A percentile compares a stretch with the other conserved stretches of the same genome.
Evolutionary conservation across 1,140 invertebrate species (phyloP).

Genomic region (Centruroides vittatus): DNA sequence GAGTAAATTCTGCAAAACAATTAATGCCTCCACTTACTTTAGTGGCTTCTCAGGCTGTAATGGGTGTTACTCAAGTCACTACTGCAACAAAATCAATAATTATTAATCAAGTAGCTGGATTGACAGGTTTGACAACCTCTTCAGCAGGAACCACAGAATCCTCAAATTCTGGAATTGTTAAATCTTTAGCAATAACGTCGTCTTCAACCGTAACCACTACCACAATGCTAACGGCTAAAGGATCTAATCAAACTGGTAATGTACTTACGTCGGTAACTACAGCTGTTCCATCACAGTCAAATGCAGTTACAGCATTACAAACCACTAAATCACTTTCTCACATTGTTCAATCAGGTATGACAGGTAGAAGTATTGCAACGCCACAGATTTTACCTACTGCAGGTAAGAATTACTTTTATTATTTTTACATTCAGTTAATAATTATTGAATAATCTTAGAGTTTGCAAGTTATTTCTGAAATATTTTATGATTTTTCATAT

Average conservation of each 20-base stretch:
- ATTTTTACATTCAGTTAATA: no score
- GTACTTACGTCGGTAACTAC: not conserved
- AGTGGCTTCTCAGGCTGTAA: conserved; percentile 7
- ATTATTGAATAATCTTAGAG: no score
- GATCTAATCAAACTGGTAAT: not conserved
- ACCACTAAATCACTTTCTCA: conserved; percentile 10
- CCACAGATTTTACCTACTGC: not conserved
- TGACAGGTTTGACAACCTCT: conserved; percentile 3
- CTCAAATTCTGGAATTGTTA: not conserved
- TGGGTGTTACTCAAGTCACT: conserved; percentile 8
- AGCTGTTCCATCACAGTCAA: not conserved
- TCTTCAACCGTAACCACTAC: no score
- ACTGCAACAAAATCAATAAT: conserved; percentile 1
- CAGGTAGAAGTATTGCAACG: conserved; percentile 7
- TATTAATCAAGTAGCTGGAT: not conserved
- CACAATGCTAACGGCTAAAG: no score
- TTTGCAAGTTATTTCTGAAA: no score
- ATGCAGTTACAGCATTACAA: conserved; percentile 10
- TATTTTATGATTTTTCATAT: no score
- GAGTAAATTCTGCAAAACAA: conserved; percentile 1
- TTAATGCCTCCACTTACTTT: conserved; percentile 7
- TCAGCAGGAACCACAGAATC: not conserved
- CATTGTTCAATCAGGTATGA: conserved; percentile 5
- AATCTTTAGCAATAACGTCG: no score
- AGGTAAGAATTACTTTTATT: not conserved